Conservation (phyloP, 2,797 vertebrate species). For the Artibeus lituratus region DNA sequence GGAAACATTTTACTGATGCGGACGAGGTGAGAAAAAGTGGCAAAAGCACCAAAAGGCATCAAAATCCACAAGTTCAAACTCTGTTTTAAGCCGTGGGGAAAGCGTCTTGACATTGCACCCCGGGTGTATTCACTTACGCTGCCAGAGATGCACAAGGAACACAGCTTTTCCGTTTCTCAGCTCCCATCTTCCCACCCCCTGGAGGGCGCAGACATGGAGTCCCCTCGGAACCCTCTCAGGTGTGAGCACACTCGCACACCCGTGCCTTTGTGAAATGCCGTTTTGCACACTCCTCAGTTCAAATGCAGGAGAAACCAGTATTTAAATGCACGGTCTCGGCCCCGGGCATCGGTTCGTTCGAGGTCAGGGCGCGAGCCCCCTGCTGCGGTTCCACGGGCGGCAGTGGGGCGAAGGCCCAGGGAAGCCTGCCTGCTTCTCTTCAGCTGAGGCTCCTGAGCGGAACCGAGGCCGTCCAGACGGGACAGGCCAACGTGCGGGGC, state of each 20-base stretch:
- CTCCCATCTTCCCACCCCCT: neutral
- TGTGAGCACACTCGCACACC: constrained; percentile 24
- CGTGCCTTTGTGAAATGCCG: constrained; percentile 43
- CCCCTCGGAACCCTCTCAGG: constrained; percentile 13
- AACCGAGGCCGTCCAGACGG: no score
- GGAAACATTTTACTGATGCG: no score
- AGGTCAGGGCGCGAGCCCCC: neutral
- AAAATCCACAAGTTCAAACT: no score
- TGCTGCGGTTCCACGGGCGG: no score
- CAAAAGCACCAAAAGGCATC: no score
- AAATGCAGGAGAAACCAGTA: constrained; percentile 52
- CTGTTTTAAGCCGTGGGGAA: no score
- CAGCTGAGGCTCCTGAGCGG: no score
- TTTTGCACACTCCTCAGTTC: constrained; percentile 41
- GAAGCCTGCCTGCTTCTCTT: no score
- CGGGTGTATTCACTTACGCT: neutral
- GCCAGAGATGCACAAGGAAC: neutral
- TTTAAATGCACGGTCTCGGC: constrained; percentile 42
- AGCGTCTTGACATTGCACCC: no score
- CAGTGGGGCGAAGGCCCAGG: no score
- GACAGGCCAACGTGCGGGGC: no score
- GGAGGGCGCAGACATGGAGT: constrained; percentile 1
- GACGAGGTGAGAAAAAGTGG: no score
- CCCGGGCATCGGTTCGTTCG: neutral
- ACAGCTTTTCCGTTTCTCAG: constrained; percentile 1